A percentile compares a stretch with the other conserved stretches of the same genome.
phyloP scores from a whole-genome alignment of 2,113 vertebrate genomes.

The Thalassarche chlororhynchos region DNA sequence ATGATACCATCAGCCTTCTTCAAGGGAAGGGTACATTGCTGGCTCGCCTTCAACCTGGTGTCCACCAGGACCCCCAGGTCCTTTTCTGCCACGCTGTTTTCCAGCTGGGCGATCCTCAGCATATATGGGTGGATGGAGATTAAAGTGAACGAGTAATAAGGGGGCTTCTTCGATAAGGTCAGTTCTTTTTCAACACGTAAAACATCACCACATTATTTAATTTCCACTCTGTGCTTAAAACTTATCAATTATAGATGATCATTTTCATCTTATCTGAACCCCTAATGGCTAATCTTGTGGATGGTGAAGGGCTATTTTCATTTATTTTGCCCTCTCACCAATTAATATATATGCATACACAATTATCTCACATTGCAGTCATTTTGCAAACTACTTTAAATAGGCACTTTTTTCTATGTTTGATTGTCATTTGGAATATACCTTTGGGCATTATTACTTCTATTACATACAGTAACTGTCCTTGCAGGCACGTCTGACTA shows the following conservation, averaged over 20 bases:
- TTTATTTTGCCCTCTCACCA: not conserved
- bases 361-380: not conserved
- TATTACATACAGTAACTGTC: not conserved
- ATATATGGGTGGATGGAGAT: not conserved
- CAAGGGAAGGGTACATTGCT: not conserved
- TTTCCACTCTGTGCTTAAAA: not conserved
- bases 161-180: not conserved
- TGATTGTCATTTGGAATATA: not conserved
- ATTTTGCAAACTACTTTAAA: not conserved
- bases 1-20: not conserved
- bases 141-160: not conserved
- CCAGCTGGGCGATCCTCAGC: not conserved
- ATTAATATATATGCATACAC: not conserved
- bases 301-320: not conserved
- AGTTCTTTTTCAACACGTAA: not conserved
- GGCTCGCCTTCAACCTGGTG: not conserved
- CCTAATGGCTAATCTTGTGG: not conserved
- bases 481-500: not conserved
- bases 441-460: not conserved
- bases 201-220: not conserved
- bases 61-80: not conserved
- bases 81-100: not conserved
- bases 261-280: slow-evolving; percentile 28
- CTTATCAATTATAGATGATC: not conserved
- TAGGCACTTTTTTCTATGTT: not conserved